Percentiles rank a stretch among this genome's conserved stretches.
Evolutionary conservation across 2,797 vertebrate species (phyloP).

Genomic region (Emys orbicularis): DNA sequence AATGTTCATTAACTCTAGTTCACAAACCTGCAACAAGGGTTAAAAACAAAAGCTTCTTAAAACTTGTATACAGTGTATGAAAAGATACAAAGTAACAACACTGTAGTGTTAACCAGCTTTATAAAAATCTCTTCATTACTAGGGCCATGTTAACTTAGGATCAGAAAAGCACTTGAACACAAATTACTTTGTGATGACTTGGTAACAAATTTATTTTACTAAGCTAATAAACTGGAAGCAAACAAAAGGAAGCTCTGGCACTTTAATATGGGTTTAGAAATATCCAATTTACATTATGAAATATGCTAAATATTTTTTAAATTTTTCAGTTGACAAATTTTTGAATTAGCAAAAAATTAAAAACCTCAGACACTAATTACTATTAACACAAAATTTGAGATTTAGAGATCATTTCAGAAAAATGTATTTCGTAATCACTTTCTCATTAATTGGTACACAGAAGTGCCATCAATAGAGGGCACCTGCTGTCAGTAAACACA

Average conservation of each 20-base stretch:
- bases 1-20: not conserved
- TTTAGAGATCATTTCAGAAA: no score
- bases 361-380: no score
- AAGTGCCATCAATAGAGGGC: no score
- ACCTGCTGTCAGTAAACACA: no score
- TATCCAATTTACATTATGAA: no score
- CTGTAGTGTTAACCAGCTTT: not conserved
- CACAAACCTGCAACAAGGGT: not conserved
- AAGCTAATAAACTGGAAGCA: not conserved
- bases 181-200: not conserved
- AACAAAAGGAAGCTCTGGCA: not conserved
- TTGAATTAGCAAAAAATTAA: no score
- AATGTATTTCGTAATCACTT: no score
- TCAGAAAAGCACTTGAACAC: not conserved
- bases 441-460: no score
- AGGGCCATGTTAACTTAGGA: not conserved
- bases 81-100: not conserved
- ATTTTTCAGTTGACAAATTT: no score
- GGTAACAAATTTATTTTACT: not conserved
- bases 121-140: not conserved
- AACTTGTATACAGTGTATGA: not conserved
- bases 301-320: no score
- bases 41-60: not conserved
- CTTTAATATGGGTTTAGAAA: no score
- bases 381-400: no score